These are phyloP conservation scores for Sinocyclocheilus rhinocerous DNA, from an alignment of 2,113 vertebrate genomes.

Conservation along the genomic window DNA sequence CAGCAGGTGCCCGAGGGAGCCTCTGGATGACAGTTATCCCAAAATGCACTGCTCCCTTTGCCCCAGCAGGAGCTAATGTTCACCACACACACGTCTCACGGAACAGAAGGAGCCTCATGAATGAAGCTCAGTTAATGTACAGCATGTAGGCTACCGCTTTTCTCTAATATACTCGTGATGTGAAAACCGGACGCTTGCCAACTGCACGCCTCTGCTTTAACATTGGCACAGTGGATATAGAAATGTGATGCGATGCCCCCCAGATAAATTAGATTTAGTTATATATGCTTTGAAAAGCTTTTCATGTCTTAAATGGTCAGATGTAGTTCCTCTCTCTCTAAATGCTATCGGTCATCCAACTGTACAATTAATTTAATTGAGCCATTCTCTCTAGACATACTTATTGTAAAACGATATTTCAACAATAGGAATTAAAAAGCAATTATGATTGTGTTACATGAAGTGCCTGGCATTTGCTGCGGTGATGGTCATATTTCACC, in stretches of 20 bases:
- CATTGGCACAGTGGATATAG: neutral
- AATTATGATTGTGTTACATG: neutral
- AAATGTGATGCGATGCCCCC: neutral
- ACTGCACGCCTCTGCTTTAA: neutral
- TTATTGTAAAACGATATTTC: slow-evolving; percentile 19
- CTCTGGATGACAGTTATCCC: slow-evolving; percentile 41
- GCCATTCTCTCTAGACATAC: slow-evolving; percentile 55
- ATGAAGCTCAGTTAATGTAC: neutral
- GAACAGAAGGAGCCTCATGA: slow-evolving; percentile 15
- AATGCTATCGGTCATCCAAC: slow-evolving; percentile 63
- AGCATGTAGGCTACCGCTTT: neutral
- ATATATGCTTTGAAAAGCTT: slow-evolving; percentile 3
- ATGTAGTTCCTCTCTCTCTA: neutral
- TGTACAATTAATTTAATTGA: slow-evolving; percentile 64
- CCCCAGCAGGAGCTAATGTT: slow-evolving; percentile 17
- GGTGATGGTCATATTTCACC: neutral
- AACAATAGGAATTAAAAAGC: slow-evolving; percentile 13
- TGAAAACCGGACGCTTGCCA: neutral
- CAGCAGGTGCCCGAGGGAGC: slow-evolving; percentile 55
- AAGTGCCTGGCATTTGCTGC: slow-evolving; percentile 6
- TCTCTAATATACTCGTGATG: neutral
- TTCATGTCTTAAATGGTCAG: neutral
- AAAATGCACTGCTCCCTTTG: slow-evolving; percentile 32
- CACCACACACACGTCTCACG: slow-evolving; percentile 15
- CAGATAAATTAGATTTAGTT: slow-evolving; percentile 5